Evolutionary conservation across 2,888 invertebrate genomes (phyloP), one percentile per base, ranked within the genome.

Genomic region (Crossocerus cetratus): DNA sequence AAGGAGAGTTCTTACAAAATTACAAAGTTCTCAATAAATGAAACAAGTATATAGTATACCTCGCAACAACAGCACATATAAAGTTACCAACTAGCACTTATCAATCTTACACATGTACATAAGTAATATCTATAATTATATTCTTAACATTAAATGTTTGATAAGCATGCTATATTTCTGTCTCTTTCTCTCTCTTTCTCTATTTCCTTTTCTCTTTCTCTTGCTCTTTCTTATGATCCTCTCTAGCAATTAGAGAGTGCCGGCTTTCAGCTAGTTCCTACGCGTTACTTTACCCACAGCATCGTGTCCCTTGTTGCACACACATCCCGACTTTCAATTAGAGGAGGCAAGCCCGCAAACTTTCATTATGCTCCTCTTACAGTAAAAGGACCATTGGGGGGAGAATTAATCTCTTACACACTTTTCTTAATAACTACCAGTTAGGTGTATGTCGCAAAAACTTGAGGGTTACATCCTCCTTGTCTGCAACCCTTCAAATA

Each of bases 31-130:
- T 53, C 69, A 82, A 79, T 74, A 74, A 71, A 83, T 72, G 78
- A 78, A 83, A 32, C n/a, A n/a, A n/a, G n/a, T 64, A 64, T 78
- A 82, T 77, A 81, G 65, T 78, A 83, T 77, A 81, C 79, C 80
- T 83, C 83, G 82, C 80, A 86, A 84, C 81, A 82, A 82, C 84
- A 86, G 83, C 84, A 85, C 83, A 84, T 84, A 82, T 78, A 84
- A 83, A 82, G 67, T 80, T 78, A 83, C n/a, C 53, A 81, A 76
- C 69, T 80, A 81, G 65, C 70, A 72, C 73, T 80, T 81, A 80
- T 76, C 44, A 76, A 68, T 68, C 71, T 79, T 76, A 80, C 44
- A 72, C 76, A 78, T 69, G 14, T 16, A 14, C 16, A 74, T 77
- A 72, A 65, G 69, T 77, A 78, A 2, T 32, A 49, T 16, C 13